A percentile compares a stretch with the other conserved stretches of the same genome.
Conservation (phyloP, 92 coral and sea anemone genomes). For the Hydrozoanthus gracilis region DNA sequence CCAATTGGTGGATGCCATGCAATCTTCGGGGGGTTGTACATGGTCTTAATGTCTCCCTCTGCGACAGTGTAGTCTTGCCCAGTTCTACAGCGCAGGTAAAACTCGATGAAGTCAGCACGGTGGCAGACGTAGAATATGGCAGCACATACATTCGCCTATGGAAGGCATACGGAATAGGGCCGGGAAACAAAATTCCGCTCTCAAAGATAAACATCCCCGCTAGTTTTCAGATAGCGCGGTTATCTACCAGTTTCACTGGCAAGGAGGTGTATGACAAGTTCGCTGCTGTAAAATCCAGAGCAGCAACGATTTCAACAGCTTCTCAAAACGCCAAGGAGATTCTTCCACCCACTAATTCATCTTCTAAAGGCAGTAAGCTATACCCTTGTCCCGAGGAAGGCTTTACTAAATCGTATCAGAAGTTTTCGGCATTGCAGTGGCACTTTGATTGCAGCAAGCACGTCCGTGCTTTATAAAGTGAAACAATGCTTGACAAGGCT, state of each 20-base stretch:
- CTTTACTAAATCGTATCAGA: conserved; percentile 42
- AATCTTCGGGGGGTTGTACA: conserved; percentile 68
- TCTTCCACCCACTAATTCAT: conserved; percentile 36
- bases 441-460: conserved; percentile 58
- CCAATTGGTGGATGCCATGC: conserved; percentile 65
- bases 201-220: conserved; percentile 52
- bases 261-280: conserved; percentile 51
- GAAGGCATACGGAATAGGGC: conserved; percentile 67
- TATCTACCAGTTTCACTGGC: conserved; percentile 41
- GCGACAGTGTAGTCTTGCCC: conserved; percentile 52
- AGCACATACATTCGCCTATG: conserved; percentile 52
- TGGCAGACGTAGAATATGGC: conserved; percentile 60
- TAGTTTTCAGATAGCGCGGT: conserved; percentile 46
- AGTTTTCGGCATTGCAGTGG: conserved; percentile 47
- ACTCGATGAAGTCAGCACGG: conserved; percentile 58
- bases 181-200: conserved; percentile 66
- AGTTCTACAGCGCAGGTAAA: conserved; percentile 51
- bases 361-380: conserved; percentile 26
- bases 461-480: conserved; percentile 56
- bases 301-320: conserved; percentile 40
- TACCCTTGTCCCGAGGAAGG: conserved; percentile 52
- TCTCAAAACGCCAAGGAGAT: conserved; percentile 36
- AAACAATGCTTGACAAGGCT: conserved; percentile 63
- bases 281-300: conserved; percentile 43
- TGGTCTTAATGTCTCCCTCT: conserved; percentile 59